Base-by-base conservation (phyloP, 1,140 invertebrate species). In the Drosophila pandora region DNA sequence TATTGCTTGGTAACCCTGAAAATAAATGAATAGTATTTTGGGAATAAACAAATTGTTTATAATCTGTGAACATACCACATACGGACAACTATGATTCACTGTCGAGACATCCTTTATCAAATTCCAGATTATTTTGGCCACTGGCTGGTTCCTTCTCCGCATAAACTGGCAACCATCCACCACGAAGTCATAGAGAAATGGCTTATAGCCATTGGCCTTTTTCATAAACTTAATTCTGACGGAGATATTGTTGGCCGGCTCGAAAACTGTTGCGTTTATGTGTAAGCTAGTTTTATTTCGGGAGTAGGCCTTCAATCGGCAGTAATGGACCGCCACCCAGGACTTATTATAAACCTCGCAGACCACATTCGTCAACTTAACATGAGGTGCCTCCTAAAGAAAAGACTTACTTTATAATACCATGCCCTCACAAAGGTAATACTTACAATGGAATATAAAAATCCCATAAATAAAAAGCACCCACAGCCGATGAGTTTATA, bases 141-240 rank as follows among this genome's bases (percentile, higher is more conserved):
- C 8, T 6, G 72, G 67, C 1, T 75, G 55, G 23, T 74, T 63
- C 2, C 30, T 22, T 8, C 8, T 68, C 1, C 43, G n/a, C 39
- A 77, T 53, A 54, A 75, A 77, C 4, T 75, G 23, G 60, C 67
- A 78, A 7, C 47, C 70, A 59, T 77, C 71, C 5, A 74, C 3
- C 0, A 45, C 61, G 4, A 17, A 30, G 17, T 78, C 71, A 2
- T 39, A 21, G 0, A 76, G 1, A 25, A 64, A 63, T 1, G 74
- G 62, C 13, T 73, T 73, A 13, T 68, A 68, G 4, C 71, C 60
- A n/a, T 61, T 78, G 9, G 55, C 52, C 17, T 39, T 64, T 17
- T 76, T 78, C 52, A 56, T 21, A 2, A 61, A 0, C 47, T 63
- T 67, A 0, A 75, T 1, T 25, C 50, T 50, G 2, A 78, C 0